These are phyloP conservation scores for Pipistrellus pygmaeus DNA, from an alignment of 2,797 vertebrate genomes.

Conservation along the genomic window DNA sequence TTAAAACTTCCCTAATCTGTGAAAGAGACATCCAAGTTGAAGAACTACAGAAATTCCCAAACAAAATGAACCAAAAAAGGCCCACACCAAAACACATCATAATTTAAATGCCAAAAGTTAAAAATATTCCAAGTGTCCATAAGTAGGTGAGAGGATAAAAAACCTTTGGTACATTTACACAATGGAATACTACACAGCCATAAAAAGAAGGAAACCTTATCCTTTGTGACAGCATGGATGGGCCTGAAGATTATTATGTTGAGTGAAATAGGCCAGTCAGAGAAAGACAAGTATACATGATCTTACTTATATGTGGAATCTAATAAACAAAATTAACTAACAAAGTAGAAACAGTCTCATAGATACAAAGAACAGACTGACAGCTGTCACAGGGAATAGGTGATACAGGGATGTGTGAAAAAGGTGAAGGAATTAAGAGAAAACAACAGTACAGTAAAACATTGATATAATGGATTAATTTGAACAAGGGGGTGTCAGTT, in stretches of 20 bases:
- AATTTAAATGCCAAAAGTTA: not conserved
- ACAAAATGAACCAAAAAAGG: not conserved
- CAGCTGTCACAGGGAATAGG: not conserved
- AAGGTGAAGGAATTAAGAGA: not conserved
- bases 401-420: not conserved
- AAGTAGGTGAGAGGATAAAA: not conserved
- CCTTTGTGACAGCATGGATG: too few species aligned
- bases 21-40: not conserved
- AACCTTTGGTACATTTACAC: not conserved
- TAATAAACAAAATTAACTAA: not conserved
- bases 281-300: too few species aligned
- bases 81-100: not conserved
- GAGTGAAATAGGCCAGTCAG: too few species aligned
- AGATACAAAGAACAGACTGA: not conserved
- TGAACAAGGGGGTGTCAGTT: too few species aligned
- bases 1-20: not conserved
- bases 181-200: too few species aligned
- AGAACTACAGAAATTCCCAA: not conserved
- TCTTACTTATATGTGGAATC: too few species aligned
- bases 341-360: not conserved
- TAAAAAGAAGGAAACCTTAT: too few species aligned
- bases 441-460: too few species aligned
- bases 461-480: too few species aligned
- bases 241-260: too few species aligned
- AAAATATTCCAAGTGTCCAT: not conserved